These are phyloP conservation scores for Lepidurus packardi DNA, from an alignment of 1,140 invertebrate species.

Conservation along the genomic window DNA sequence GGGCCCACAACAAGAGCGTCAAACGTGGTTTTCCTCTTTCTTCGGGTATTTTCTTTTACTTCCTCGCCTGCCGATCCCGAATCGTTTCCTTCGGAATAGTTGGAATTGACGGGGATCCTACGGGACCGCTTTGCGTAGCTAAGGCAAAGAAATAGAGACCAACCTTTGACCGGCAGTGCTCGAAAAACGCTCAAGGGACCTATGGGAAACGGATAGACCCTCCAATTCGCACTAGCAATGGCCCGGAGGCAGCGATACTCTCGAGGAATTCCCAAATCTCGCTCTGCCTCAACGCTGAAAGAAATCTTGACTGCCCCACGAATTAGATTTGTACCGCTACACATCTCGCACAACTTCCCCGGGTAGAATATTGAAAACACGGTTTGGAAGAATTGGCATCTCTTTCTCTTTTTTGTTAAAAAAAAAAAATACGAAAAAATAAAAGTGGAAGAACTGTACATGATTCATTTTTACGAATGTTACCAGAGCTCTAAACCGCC, in stretches of 20 bases:
- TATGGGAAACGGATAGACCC: conserved; percentile 21
- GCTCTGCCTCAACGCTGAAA: not conserved
- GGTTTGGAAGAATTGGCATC: too few relatives aligned
- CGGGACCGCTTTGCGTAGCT: conserved; percentile 14
- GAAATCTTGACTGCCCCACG: too few relatives aligned
- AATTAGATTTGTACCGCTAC: too few relatives aligned
- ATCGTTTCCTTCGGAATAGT: not conserved
- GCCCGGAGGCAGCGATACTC: not conserved
- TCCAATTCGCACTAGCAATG: not conserved
- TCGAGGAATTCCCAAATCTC: not conserved
- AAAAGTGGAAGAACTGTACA: too few relatives aligned
- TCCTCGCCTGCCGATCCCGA: not conserved
- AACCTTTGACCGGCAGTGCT: not conserved
- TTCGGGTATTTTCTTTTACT: not conserved
- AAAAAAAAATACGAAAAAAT: too few relatives aligned
- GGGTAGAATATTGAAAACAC: too few relatives aligned
- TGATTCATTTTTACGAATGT: too few relatives aligned
- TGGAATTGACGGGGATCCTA: not conserved
- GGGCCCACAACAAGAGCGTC: not conserved
- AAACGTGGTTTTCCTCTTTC: not conserved
- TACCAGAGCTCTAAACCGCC: too few relatives aligned
- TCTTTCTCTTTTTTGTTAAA: too few relatives aligned
- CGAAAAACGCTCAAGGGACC: conserved; percentile 2
- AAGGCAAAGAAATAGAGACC: conserved; percentile 21
- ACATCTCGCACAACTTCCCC: too few relatives aligned